These are phyloP conservation scores for Spizaetus ornatus DNA, from an alignment of 2,113 vertebrate genomes.

Conservation along the genomic window DNA sequence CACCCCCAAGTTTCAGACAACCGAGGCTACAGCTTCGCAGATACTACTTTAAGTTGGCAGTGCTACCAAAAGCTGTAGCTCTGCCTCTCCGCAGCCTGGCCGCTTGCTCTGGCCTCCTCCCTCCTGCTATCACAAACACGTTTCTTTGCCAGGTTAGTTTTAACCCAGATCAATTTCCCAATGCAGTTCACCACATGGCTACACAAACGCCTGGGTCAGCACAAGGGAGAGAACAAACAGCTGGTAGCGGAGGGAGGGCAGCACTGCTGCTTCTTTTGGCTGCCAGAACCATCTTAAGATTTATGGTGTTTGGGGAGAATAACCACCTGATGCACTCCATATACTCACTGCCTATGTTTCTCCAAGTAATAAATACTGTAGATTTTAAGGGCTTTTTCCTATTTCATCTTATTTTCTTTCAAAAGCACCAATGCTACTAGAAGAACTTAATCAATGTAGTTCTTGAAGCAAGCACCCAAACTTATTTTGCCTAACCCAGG, in stretches of 20 bases:
- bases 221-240: conserved; percentile 34
- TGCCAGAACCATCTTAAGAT: conserved; percentile 12
- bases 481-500: neutral
- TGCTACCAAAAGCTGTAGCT: neutral
- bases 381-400: neutral
- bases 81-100: neutral
- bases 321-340: conserved; percentile 9
- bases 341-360: neutral
- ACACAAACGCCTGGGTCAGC: conserved; percentile 26
- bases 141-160: conserved; percentile 25
- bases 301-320: conserved; percentile 7
- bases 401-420: neutral
- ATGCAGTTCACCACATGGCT: conserved; percentile 5
- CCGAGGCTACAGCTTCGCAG: accelerated
- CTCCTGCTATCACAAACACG: conserved; percentile 16
- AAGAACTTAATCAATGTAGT: neutral
- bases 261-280: neutral
- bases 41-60: neutral
- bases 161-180: conserved; percentile 37
- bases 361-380: neutral
- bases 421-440: neutral
- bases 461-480: neutral
- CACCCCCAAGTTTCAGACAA: neutral
- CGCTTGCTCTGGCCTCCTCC: conserved; percentile 19
- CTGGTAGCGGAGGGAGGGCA: neutral